Percentiles rank a stretch among this genome's conserved stretches.
These are phyloP conservation scores for Drosophila bunnanda DNA, from an alignment of 2,888 invertebrate species.

Conservation along the genomic window DNA sequence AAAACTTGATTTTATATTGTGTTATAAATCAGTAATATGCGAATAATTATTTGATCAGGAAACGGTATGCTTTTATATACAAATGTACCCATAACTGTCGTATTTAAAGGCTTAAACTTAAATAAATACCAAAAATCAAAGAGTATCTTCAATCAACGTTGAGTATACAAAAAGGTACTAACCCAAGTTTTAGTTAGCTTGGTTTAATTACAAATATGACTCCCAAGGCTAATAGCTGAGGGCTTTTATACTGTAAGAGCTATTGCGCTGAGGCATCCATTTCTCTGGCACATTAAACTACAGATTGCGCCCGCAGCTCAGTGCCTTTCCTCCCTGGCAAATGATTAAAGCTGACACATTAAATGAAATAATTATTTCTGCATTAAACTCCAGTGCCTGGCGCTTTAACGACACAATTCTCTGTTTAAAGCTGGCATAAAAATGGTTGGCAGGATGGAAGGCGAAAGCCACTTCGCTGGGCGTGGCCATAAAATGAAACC, in stretches of 20 bases:
- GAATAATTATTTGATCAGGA: too few species aligned
- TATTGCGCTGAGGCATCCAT: background rate
- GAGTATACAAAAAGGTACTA: background rate
- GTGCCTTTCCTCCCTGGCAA: conserved; percentile 1
- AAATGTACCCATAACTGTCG: too few species aligned
- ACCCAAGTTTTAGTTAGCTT: background rate
- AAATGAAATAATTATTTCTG: conserved; percentile 57
- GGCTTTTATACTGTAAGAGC: background rate
- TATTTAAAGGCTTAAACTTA: background rate
- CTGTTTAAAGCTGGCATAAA: conserved; percentile 57
- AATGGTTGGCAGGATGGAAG: conserved; percentile 20
- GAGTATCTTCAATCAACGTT: background rate
- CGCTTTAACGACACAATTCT: conserved; percentile 56
- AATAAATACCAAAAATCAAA: background rate
- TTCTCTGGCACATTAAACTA: conserved; percentile 15
- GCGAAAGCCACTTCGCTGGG: conserved; percentile 36
- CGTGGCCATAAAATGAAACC: conserved; percentile 43
- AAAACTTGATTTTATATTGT: too few species aligned
- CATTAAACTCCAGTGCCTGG: conserved; percentile 54
- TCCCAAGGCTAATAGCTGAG: background rate
- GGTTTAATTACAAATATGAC: conserved; percentile 3
- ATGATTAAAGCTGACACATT: conserved; percentile 36
- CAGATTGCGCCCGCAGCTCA: conserved; percentile 10
- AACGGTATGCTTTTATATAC: too few species aligned
- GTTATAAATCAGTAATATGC: too few species aligned